Base-by-base conservation (phyloP, 2,888 invertebrate species). In the Ichneumoninae sp. region DNA sequence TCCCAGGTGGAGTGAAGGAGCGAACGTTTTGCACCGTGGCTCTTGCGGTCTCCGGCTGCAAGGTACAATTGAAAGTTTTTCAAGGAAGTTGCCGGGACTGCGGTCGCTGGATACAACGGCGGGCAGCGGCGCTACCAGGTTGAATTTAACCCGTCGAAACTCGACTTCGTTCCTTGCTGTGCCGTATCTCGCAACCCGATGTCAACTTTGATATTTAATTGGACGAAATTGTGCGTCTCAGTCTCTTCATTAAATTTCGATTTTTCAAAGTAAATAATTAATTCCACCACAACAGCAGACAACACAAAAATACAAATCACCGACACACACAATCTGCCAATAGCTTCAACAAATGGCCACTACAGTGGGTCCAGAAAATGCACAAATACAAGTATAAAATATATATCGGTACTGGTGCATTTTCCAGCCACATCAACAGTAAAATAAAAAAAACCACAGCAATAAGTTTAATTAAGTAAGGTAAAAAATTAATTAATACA, bases 1-100 rank as follows among this genome's bases (percentile, higher is more conserved):
- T 77, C 50, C 65, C 74, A 72, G 65, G 71, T 60, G 52, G 78
- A 80, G 68, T 22, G 70, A 69, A 54, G 26, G 72, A 69, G 77
- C 62, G 70, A 69, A 54, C 81, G 77, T 74, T 78, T 81, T 81
- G 74, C 81, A 70, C 69, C 68, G 81, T 78, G 77, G 82, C 77
- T 74, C 54, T 78, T 78, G 84, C 84, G 78, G 84, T 81, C 78
- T 66, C 44, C 66, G 74, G 30, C 68, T 62, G 74, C 57, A 65
- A 52, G 65, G 78, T 81, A 78, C 77, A 84, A 84, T 84, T 84
- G 78, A 84, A 84, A 84, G 81, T 84, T 84, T 84, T 81, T 70
- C 78, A 70, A 75, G 65, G 36, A 78, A 81, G 77, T 84, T 84
- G 44, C 72, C 44, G 74, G 74, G 77, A 69, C 74, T 70, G 52